Percentiles rank a stretch among this genome's conserved stretches.
phyloP scores from a whole-genome alignment of 2,888 invertebrate genomes.

The Hypselothyrea guttata region DNA sequence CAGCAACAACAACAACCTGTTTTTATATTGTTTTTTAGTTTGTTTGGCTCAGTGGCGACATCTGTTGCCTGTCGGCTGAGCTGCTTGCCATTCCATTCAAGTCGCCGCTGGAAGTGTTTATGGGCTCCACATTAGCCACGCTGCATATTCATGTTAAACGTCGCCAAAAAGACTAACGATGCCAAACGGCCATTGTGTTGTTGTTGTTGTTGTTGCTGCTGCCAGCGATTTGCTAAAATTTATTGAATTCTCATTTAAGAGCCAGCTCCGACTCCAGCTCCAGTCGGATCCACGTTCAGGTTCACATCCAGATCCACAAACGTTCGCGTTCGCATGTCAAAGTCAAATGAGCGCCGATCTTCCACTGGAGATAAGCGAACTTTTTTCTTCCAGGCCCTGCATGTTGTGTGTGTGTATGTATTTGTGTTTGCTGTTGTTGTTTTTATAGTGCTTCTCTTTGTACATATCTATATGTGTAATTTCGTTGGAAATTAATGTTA shows the following conservation, averaged over 20 bases:
- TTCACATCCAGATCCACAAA: slow-evolving; percentile 48
- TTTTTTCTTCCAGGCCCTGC: slow-evolving; percentile 46
- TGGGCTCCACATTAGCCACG: slow-evolving; percentile 80
- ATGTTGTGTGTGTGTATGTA: slow-evolving; percentile 17
- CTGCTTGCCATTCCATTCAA: slow-evolving; percentile 58
- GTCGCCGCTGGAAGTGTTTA: slow-evolving; percentile 79
- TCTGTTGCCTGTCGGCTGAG: slow-evolving; percentile 50
- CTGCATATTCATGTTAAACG: slow-evolving; percentile 80
- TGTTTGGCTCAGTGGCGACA: slow-evolving; percentile 38
- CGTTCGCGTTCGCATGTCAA: slow-evolving; percentile 51
- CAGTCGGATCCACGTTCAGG: slow-evolving; percentile 21
- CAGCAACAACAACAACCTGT: slow-evolving; percentile 60
- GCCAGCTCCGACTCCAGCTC: slow-evolving; percentile 26
- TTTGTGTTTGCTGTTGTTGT: slow-evolving; percentile 16
- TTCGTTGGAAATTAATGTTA: slow-evolving; percentile 75
- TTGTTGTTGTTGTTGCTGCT: slow-evolving; percentile 42
- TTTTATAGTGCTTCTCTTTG: slow-evolving; percentile 21
- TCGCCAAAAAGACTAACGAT: slow-evolving; percentile 73
- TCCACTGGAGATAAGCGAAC: slow-evolving; percentile 71
- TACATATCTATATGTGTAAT: slow-evolving; percentile 66
- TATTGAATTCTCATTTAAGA: slow-evolving; percentile 79
- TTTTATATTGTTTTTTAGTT: no score
- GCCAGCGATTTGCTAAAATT: slow-evolving; percentile 69
- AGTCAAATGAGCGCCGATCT: slow-evolving; percentile 68
- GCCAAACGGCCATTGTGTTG: slow-evolving; percentile 63